These are phyloP conservation scores for Tetraodon nigroviridis DNA, from an alignment of 2,113 vertebrate genomes.

Conservation along the genomic window DNA sequence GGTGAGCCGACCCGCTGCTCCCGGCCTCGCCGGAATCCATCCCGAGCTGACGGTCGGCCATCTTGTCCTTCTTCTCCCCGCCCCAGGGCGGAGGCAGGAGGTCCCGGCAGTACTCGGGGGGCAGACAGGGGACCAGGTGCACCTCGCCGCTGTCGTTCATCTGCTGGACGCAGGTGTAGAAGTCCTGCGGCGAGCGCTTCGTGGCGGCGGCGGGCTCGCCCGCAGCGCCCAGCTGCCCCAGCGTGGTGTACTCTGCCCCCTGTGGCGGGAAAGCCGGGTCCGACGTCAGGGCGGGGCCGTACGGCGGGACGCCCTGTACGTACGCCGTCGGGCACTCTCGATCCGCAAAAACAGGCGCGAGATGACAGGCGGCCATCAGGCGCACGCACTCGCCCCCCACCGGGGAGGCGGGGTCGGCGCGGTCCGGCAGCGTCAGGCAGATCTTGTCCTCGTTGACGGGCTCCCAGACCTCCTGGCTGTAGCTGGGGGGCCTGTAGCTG, in stretches of 20 bases:
- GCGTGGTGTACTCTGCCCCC: slow-evolving; percentile 56
- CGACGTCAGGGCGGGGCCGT: slow-evolving; percentile 12
- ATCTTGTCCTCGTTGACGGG: slow-evolving; percentile 44
- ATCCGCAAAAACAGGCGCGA: neutral
- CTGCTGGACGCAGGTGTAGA: slow-evolving; percentile 74
- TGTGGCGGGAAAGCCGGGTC: slow-evolving; percentile 11
- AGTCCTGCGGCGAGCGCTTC: slow-evolving; percentile 42
- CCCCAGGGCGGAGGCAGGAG: neutral
- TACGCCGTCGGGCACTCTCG: neutral
- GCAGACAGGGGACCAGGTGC: slow-evolving; percentile 68
- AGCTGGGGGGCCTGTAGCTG: slow-evolving; percentile 59
- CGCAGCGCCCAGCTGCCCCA: slow-evolving; percentile 13
- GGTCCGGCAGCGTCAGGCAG: slow-evolving; percentile 1
- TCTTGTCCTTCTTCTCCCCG: slow-evolving; percentile 24
- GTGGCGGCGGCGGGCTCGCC: neutral
- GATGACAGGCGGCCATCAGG: neutral
- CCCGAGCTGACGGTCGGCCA: slow-evolving; percentile 19
- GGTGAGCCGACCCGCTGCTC: slow-evolving; percentile 27
- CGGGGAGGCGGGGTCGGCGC: accelerated
- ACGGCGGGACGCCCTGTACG: neutral
- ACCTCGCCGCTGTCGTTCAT: slow-evolving; percentile 57
- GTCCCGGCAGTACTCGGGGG: slow-evolving; percentile 25
- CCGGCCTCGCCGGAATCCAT: neutral
- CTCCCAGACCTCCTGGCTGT: slow-evolving; percentile 60
- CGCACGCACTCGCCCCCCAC: neutral